phyloP scores from a whole-genome alignment of 2,888 invertebrate genomes.

The Tuberolachnus salignus region DNA sequence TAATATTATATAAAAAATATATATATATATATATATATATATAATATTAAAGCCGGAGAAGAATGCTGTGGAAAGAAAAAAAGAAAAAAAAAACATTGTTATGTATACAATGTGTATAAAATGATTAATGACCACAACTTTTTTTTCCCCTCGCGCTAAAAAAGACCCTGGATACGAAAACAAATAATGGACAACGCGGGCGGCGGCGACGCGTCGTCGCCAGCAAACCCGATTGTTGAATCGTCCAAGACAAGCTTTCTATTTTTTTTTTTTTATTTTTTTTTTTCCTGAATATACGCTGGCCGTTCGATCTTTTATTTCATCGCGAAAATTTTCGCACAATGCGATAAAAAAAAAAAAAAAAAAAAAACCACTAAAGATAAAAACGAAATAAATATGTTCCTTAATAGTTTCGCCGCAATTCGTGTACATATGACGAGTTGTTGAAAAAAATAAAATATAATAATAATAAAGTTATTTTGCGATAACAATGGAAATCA shows the following conservation, averaged over 20 bases:
- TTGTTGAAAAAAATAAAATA: neutral
- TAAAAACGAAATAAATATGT: no score
- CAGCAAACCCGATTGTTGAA: constrained; percentile 11
- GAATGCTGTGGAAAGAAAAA: neutral
- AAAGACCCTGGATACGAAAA: constrained; percentile 24
- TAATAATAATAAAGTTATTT: no score
- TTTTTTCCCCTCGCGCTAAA: neutral
- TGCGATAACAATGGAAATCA: no score
- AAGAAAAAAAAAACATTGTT: constrained; percentile 19
- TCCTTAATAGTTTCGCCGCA: no score
- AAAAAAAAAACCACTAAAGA: no score
- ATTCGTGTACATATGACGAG: neutral
- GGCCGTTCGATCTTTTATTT: constrained; percentile 10
- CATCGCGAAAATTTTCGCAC: constrained; percentile 2
- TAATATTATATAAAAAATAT: neutral
- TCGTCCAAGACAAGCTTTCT: constrained; percentile 5
- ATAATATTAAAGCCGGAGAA: neutral
- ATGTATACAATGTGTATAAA: constrained; percentile 9
- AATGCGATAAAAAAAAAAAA: no score
- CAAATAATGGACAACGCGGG: constrained; percentile 5
- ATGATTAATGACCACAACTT: constrained; percentile 35
- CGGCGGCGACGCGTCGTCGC: neutral
- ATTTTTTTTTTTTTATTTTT: no score
- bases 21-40: no score
- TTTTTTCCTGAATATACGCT: neutral